phyloP scores from a whole-genome alignment of 2,797 vertebrate genomes.

The Tadarida brasiliensis region DNA sequence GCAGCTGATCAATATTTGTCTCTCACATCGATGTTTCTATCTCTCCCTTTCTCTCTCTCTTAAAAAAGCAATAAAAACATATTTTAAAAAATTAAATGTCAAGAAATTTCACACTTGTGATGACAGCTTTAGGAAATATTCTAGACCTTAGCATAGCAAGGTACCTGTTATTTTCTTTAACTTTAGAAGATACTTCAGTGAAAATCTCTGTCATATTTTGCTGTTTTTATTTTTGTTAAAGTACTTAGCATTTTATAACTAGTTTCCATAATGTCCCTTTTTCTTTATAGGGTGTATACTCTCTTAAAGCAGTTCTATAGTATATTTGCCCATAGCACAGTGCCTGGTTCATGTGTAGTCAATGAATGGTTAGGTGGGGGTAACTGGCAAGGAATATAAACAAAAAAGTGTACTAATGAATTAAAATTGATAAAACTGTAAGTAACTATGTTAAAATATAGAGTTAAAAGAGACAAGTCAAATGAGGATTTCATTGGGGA shows the following conservation, averaged over 20 bases:
- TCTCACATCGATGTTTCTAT: too few relatives aligned
- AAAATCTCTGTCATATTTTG: not conserved
- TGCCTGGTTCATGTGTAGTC: not conserved
- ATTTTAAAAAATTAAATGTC: not conserved
- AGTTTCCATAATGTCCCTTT: not conserved
- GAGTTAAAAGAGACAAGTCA: not conserved
- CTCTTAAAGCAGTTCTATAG: not conserved
- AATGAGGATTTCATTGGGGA: not conserved
- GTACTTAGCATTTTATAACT: not conserved
- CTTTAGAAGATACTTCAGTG: not conserved
- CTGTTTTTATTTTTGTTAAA: constrained; percentile 39
- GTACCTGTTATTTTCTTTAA: not conserved
- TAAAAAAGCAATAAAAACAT: too few relatives aligned
- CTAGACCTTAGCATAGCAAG: not conserved
- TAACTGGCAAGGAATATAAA: not conserved
- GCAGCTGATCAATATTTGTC: too few relatives aligned
- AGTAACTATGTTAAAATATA: not conserved
- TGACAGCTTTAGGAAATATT: constrained; percentile 3
- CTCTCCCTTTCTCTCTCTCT: too few relatives aligned
- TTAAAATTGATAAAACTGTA: not conserved
- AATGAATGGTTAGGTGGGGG: not conserved
- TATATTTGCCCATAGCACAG: not conserved
- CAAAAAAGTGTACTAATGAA: not conserved
- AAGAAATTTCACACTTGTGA: not conserved
- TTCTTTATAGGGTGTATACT: not conserved